Conservation (phyloP, 2,113 vertebrate genomes). For the Rhizomys pruinosus region DNA sequence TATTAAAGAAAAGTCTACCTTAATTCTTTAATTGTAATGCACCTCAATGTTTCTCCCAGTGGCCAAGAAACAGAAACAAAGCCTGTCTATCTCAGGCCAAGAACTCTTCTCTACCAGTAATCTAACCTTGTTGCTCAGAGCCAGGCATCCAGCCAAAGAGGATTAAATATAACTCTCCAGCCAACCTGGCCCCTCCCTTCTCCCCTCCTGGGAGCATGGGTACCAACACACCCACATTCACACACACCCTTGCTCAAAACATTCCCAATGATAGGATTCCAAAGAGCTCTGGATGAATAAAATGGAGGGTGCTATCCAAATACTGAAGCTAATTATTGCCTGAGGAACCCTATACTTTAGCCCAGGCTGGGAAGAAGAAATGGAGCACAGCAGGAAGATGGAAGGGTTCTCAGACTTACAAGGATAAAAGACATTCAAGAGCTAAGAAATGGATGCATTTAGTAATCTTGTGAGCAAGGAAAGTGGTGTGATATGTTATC, state of each 20-base stretch:
- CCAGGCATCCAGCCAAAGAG: conserved; percentile 49
- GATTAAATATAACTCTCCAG: conserved; percentile 56
- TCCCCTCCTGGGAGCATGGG: conserved; percentile 16
- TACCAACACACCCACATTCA: neutral
- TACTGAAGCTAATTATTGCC: conserved; percentile 64
- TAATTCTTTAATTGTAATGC: conserved; percentile 56
- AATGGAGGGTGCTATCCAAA: conserved; percentile 81
- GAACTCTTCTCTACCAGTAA: neutral
- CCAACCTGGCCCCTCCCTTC: conserved; percentile 15
- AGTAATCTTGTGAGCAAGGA: neutral
- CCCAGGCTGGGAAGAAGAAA: neutral
- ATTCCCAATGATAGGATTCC: neutral
- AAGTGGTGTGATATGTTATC: neutral
- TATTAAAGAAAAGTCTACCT: conserved; percentile 39
- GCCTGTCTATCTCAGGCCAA: conserved; percentile 15
- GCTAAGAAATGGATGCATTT: conserved; percentile 30
- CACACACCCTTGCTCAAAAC: neutral
- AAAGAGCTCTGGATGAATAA: neutral
- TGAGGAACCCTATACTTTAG: neutral
- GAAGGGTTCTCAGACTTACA: neutral
- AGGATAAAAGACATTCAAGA: conserved; percentile 29
- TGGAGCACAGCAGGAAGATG: neutral
- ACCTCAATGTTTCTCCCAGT: conserved; percentile 44
- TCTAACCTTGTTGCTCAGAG: conserved; percentile 3
- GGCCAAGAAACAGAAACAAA: conserved; percentile 61